These are phyloP conservation scores for Podilymbus podiceps DNA, from an alignment of 2,113 vertebrate species.

Conservation along the genomic window DNA sequence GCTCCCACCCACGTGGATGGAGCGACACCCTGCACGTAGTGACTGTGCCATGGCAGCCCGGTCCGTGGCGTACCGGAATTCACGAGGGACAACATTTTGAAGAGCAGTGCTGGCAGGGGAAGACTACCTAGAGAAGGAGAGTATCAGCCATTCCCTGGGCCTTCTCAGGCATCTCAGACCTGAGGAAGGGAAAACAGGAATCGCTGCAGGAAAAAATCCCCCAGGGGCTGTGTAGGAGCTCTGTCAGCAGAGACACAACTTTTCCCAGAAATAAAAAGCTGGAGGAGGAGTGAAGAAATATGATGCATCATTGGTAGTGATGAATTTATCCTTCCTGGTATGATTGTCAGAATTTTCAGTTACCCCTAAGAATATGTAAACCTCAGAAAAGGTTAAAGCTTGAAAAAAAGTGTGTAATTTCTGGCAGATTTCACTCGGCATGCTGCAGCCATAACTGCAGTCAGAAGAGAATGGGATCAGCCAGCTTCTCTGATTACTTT, in stretches of 20 bases:
- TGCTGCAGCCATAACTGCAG: accelerated
- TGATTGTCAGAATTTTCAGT: background rate
- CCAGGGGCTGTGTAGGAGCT: background rate
- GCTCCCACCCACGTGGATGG: accelerated
- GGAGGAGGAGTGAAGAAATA: background rate
- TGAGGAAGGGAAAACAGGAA: background rate
- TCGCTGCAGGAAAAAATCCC: accelerated
- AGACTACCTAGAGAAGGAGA: background rate
- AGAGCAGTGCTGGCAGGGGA: background rate
- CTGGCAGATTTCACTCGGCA: background rate
- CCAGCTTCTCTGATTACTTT: background rate
- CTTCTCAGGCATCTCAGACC: background rate
- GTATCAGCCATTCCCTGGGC: background rate
- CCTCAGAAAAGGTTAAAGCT: background rate
- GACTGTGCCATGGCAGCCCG: background rate
- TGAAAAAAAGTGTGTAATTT: background rate
- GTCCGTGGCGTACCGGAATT: accelerated
- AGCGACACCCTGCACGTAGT: background rate
- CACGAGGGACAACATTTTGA: background rate
- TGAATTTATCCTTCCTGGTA: background rate
- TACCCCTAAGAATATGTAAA: background rate
- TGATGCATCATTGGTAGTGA: background rate
- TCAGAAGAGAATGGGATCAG: background rate
- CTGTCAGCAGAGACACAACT: background rate
- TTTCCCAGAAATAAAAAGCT: background rate